Conservation (phyloP, 1,140 invertebrate species). For the Teleopsis dalmanni region DNA sequence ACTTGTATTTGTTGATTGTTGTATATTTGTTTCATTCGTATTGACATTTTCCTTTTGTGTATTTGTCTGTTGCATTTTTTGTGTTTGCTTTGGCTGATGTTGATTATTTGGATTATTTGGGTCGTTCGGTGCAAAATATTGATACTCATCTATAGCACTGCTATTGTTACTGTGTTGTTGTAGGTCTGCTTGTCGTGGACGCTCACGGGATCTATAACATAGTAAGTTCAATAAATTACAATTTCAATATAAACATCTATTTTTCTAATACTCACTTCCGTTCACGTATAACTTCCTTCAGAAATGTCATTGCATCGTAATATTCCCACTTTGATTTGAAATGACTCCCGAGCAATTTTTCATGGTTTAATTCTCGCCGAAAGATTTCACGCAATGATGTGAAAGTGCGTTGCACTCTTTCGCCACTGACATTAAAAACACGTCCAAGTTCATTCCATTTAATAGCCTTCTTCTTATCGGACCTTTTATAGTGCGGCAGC, state of each 20-base stretch:
- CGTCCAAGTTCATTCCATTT: slow-evolving; percentile 41
- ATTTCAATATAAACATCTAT: background rate
- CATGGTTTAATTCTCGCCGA: slow-evolving; percentile 37
- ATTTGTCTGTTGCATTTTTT: background rate
- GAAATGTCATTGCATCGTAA: slow-evolving; percentile 38
- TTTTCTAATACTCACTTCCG: slow-evolving; percentile 26
- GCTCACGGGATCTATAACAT: slow-evolving; percentile 30
- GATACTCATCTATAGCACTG: slow-evolving; percentile 30
- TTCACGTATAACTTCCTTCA: slow-evolving; percentile 39
- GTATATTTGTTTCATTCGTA: background rate
- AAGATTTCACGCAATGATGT: slow-evolving; percentile 39
- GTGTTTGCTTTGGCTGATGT: background rate
- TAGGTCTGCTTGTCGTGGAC: slow-evolving; percentile 17
- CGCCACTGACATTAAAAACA: slow-evolving; percentile 36
- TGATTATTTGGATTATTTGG: slow-evolving; percentile 40
- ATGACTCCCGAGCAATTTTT: slow-evolving; percentile 34
- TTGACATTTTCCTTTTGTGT: slow-evolving; percentile 9
- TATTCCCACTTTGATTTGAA: slow-evolving; percentile 43
- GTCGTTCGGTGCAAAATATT: slow-evolving; percentile 40
- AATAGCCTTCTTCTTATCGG: slow-evolving; percentile 38
- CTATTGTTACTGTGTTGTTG: slow-evolving; percentile 22
- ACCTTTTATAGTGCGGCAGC: slow-evolving; percentile 38
- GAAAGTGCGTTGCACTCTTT: slow-evolving; percentile 39
- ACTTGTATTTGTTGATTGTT: background rate
- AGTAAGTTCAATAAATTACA: background rate